A percentile compares a stretch with the other conserved stretches of the same genome.
These are phyloP conservation scores for Nautilus pompilius DNA, from an alignment of 1,140 invertebrate species.

Conservation along the genomic window DNA sequence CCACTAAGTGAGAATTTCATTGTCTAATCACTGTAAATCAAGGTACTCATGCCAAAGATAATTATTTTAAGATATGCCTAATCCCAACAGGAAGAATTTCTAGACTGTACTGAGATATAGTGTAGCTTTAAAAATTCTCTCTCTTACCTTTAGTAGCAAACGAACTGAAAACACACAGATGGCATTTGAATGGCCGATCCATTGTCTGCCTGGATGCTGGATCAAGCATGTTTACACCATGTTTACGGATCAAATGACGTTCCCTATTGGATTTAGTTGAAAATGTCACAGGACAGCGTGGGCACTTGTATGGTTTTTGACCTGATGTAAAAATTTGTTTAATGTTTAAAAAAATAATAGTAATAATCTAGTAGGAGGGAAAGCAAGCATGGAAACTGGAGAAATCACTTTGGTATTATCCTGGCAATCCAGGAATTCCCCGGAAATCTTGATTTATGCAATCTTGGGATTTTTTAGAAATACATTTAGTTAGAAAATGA, in stretches of 20 bases:
- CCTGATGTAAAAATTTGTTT: too few species aligned
- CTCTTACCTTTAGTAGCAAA: slow-evolving; percentile 76
- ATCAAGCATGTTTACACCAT: slow-evolving; percentile 59
- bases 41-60: not conserved
- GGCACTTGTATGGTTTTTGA: slow-evolving; percentile 93
- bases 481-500: too few species aligned
- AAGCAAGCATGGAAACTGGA: too few species aligned
- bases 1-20: not conserved
- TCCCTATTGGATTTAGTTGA: slow-evolving; percentile 97
- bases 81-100: not conserved
- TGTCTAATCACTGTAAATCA: not conserved
- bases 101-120: not conserved
- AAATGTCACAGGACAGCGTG: slow-evolving; percentile 85
- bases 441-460: too few species aligned
- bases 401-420: too few species aligned
- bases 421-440: too few species aligned
- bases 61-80: not conserved
- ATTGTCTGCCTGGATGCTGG: slow-evolving; percentile 46
- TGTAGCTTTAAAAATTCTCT: not conserved
- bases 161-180: slow-evolving; percentile 77
- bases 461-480: too few species aligned
- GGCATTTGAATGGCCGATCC: slow-evolving; percentile 80
- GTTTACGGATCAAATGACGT: slow-evolving; percentile 85
- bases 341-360: too few species aligned
- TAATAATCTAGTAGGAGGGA: too few species aligned